Conservation (phyloP, 2,797 vertebrate genomes). For the Crotalus adamanteus region DNA sequence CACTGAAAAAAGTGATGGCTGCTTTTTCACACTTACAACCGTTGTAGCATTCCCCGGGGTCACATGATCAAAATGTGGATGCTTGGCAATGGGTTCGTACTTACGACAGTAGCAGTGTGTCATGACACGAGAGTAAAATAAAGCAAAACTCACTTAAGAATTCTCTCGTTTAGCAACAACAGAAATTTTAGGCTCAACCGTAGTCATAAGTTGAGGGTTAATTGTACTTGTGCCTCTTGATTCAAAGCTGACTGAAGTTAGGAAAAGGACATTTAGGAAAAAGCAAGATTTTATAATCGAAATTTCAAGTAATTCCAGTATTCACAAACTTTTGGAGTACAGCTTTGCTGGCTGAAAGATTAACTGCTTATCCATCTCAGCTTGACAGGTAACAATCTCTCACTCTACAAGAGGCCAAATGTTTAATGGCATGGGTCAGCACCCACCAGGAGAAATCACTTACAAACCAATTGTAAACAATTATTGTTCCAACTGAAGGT, state of each 20-base stretch:
- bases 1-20: neutral
- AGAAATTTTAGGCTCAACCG: neutral
- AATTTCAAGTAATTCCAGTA: neutral
- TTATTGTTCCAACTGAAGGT: neutral
- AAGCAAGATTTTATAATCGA: neutral
- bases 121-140: neutral
- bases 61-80: neutral
- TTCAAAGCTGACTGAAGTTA: neutral
- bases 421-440: neutral
- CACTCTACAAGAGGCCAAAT: neutral
- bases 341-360: neutral
- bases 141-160: neutral
- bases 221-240: neutral
- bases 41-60: neutral
- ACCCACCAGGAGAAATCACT: neutral
- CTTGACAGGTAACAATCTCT: neutral
- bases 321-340: neutral
- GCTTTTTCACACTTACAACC: neutral
- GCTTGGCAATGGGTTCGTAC: neutral
- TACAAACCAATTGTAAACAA: neutral
- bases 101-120: neutral
- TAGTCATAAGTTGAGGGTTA: neutral
- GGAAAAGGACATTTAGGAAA: neutral
- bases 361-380: neutral
- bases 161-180: neutral